Evolutionary conservation across 2,888 invertebrate genomes (phyloP).

Genomic region (Trichogramma evanescens): DNA sequence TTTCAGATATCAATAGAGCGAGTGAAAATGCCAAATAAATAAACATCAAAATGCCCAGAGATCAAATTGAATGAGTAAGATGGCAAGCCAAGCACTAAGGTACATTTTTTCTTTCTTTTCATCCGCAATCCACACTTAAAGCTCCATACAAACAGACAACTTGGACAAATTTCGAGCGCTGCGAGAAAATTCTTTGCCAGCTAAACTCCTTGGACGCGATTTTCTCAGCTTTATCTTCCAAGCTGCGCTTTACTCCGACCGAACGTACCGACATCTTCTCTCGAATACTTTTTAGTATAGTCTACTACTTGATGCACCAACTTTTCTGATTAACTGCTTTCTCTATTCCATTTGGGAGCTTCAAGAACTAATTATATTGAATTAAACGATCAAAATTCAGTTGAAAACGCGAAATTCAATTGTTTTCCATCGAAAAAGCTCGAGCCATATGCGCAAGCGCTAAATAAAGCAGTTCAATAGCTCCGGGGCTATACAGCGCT

Average conservation of each 20-base stretch:
- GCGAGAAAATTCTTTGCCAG: constrained; percentile 27
- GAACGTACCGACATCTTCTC: background rate
- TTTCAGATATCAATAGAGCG: background rate
- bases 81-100: too few species aligned
- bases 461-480: too few species aligned
- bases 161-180: constrained; percentile 26
- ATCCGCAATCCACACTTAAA: background rate
- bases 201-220: constrained; percentile 22
- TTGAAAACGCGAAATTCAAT: too few species aligned
- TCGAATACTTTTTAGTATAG: constrained; percentile 19
- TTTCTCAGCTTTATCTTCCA: constrained; percentile 18
- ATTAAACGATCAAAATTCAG: constrained; percentile 16
- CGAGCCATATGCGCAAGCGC: too few species aligned
- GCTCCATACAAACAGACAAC: constrained; percentile 24
- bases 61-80: too few species aligned
- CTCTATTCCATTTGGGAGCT: constrained; percentile 15
- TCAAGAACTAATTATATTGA: constrained; percentile 9
- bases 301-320: constrained; percentile 15
- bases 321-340: constrained; percentile 21
- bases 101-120: too few species aligned
- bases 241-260: constrained; percentile 1
- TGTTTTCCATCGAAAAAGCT: too few species aligned
- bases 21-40: too few species aligned
- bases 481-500: too few species aligned
- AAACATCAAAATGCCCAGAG: too few species aligned